These are phyloP conservation scores for Danio tinwini DNA, from an alignment of 2,797 vertebrate species.

Conservation along the genomic window DNA sequence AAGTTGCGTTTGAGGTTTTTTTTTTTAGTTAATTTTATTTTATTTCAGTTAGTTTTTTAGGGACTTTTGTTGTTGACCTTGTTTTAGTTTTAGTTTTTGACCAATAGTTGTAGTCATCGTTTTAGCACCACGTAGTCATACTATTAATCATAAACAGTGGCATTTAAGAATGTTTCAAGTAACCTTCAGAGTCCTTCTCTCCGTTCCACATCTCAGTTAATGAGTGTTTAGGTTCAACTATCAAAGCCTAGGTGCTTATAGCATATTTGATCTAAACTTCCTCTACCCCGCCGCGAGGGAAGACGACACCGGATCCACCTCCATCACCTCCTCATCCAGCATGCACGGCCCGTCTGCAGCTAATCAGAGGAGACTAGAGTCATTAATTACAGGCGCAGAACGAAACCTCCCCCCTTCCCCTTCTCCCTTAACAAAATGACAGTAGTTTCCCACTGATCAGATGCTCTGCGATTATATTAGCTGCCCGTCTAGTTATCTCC, in stretches of 20 bases:
- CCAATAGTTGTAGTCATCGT: too few species aligned
- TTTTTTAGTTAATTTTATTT: too few species aligned
- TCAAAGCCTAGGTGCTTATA: constrained; percentile 43
- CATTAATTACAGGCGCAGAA: constrained; percentile 61
- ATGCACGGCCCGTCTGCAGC: constrained; percentile 46
- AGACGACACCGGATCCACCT: constrained; percentile 42
- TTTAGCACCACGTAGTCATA: too few species aligned
- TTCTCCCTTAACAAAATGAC: constrained; percentile 49
- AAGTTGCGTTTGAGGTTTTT: too few species aligned
- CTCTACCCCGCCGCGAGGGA: constrained; percentile 7
- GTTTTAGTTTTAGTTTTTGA: too few species aligned
- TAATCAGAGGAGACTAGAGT: constrained; percentile 61
- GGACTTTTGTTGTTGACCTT: too few species aligned
- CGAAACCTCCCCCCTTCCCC: constrained; percentile 32
- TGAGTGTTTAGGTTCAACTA: constrained; percentile 40
- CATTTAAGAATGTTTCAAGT: not conserved
- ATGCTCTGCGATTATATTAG: constrained; percentile 31
- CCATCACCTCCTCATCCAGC: constrained; percentile 41
- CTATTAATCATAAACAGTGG: not conserved
- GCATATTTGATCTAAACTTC: constrained; percentile 40
- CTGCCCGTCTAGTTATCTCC: constrained; percentile 19
- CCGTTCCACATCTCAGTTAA: constrained; percentile 28
- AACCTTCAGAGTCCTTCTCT: not conserved
- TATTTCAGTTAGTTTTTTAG: too few species aligned
- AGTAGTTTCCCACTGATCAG: constrained; percentile 43